Base-by-base conservation (phyloP, 2,113 vertebrate species). In the Chionomys nivalis region DNA sequence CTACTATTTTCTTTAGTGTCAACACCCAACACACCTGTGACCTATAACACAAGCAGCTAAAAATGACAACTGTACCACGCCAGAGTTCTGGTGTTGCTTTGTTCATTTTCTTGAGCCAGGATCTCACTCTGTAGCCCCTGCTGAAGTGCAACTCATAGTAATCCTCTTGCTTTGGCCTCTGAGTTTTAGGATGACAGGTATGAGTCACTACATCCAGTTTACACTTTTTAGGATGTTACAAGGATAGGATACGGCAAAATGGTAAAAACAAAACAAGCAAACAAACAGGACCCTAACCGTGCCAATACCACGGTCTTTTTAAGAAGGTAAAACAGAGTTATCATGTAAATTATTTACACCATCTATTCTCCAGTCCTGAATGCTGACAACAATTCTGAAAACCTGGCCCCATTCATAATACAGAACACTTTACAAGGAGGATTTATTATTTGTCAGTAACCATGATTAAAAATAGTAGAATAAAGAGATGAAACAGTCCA, bases 301-400 rank as follows among this genome's bases (percentile, higher is more conserved):
- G 12, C 2, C 42, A 19, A 88, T 81, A 36, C 19, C 58, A 44
- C 44, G 83, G 6, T 28, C 58, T 58, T n/a, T 85, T 75, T 82
- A 63, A 1, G 39, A 87, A 44, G 28, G 70, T 79, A 77, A 90
- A 87, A 68, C 5, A 10, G 36, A 92, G 79, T 65, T 88, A 91
- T 33, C 77, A 81, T n/a, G 28, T 4, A 83, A 93, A 97, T 33
- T 7, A 78, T 31, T 94, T 90, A 75, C 44, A 39, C 42, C 87
- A 81, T 81, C 58, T 26, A 26, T 36, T 47, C 92, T 93, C 93
- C 55, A 85, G 4, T 78, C 78, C 28, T 61, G 44, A 96, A 96
- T 87, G 66, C 39, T 81, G 72, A 89, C 33, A 76, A 65, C 92
- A 92, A 92, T 96, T 96, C 58, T 95, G 39, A 83, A 91, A 87